Base-by-base conservation (phyloP, 2,113 vertebrate genomes). In the Notarius quadriscutis region DNA sequence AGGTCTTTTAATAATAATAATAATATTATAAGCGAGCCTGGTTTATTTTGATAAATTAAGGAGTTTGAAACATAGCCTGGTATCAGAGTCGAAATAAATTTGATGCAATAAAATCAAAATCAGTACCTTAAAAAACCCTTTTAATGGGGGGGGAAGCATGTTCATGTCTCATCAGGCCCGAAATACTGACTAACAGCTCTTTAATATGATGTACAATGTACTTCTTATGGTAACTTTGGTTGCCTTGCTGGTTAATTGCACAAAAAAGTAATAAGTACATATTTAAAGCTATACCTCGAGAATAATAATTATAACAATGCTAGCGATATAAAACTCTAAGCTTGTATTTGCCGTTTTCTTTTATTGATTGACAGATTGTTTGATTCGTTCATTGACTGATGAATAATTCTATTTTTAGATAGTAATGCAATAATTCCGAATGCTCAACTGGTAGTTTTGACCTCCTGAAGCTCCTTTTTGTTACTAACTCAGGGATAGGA, bases 401-500 rank as follows among this genome's bases (percentile, higher is more conserved):
- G 83, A 86, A 88, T 81, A 15, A 83, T 77, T 88, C 65, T 84
- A 79, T 87, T 77, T 84, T 81, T 89, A 90, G 89, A 92, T 83
- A 60, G 91, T 50, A 41, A 90, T 87, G 82, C 85, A 87, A 71
- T 91, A 92, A 89, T 87, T 89, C 86, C 90, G 86, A 87, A 89
- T 89, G 87, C 84, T 91, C 88, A 91, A 91, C 92, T 91, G 71
- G 91, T 91, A 89, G 88, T 58, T 12, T 67, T 91, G 87, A 90
- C 89, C 89, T 93, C 86, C 83, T 88, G 69, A 90, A 92, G 87
- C 93, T 91, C 86, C 91, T 89, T 87, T 92, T 93, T 94, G 92
- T 92, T 94, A 96, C 94, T 95, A 95, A 95, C 95, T 96, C 95
- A 96, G 95, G 95, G 94, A 96, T 92, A 93, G 93, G 94, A 95